Percentiles rank a stretch among this genome's conserved stretches.
Conservation (phyloP, 2,113 vertebrate species). For the Prionailurus viverrinus region DNA sequence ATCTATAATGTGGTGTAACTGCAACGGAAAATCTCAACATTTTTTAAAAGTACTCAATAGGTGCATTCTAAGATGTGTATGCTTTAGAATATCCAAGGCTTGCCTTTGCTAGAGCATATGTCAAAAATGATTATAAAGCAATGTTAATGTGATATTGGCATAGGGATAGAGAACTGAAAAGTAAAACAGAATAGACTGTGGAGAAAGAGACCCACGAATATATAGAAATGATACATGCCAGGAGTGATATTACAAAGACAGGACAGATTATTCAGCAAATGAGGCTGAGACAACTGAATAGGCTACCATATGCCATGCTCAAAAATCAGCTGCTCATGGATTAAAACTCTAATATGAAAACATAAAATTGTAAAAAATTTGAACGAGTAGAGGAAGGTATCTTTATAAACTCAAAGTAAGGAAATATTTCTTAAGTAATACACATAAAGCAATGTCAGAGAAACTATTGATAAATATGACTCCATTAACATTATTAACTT, state of each 20-base stretch:
- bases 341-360: conserved; percentile 31
- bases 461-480: background rate
- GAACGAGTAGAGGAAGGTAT: background rate
- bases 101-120: conserved; percentile 30
- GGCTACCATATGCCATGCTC: background rate
- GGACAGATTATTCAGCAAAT: conserved; percentile 28
- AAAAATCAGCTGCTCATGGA: background rate
- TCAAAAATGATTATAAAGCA: conserved; percentile 38
- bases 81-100: conserved; percentile 13
- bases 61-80: conserved; percentile 16
- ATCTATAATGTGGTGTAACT: conserved; percentile 43
- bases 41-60: background rate
- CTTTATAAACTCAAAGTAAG: conserved; percentile 27
- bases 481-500: background rate
- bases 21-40: conserved; percentile 39
- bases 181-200: background rate
- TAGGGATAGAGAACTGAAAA: conserved; percentile 45
- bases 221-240: background rate
- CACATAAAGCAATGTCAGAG: conserved; percentile 16
- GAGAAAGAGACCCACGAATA: background rate
- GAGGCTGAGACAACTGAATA: background rate
- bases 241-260: background rate
- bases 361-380: background rate
- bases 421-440: conserved; percentile 34
- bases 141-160: background rate